Conservation (phyloP, 2,888 invertebrate species). For the Cheilosia grossa region DNA sequence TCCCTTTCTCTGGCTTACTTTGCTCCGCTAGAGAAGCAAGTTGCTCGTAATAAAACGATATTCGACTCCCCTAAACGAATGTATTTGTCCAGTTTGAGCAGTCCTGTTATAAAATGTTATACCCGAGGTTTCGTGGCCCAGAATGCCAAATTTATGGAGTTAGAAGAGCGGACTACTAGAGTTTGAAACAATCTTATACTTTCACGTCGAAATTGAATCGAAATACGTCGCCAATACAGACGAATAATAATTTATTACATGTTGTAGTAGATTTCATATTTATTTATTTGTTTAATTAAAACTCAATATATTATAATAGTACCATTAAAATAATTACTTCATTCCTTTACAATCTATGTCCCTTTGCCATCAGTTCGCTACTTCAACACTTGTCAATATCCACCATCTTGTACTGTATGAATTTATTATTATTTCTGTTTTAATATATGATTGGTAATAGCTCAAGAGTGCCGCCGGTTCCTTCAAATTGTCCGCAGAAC, state of each 20-base stretch:
- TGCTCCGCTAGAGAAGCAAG: too few relatives aligned
- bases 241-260: background rate
- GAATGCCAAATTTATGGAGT: too few relatives aligned
- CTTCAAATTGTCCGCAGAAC: slow-evolving; percentile 30
- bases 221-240: background rate
- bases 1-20: too few relatives aligned
- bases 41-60: too few relatives aligned
- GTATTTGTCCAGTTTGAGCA: too few relatives aligned
- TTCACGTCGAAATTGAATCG: too few relatives aligned
- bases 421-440: slow-evolving; percentile 31
- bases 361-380: slow-evolving; percentile 21
- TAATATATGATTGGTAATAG: slow-evolving; percentile 36
- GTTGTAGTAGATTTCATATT: slow-evolving; percentile 43
- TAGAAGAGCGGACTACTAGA: too few relatives aligned
- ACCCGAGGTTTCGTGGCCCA: too few relatives aligned
- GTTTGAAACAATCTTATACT: too few relatives aligned
- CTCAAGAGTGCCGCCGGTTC: slow-evolving; percentile 25
- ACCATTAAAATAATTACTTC: slow-evolving; percentile 46
- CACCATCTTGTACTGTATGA: slow-evolving; percentile 15
- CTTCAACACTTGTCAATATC: slow-evolving; percentile 16
- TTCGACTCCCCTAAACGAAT: too few relatives aligned
- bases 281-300: slow-evolving; percentile 56
- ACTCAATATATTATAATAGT: slow-evolving; percentile 47
- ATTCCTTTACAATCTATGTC: slow-evolving; percentile 38
- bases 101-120: too few relatives aligned